Evolutionary conservation across 92 coral and sea anemone genomes (phyloP), one percentile per base, ranked within the genome.

Genomic region (Virgularia gustaviana): DNA sequence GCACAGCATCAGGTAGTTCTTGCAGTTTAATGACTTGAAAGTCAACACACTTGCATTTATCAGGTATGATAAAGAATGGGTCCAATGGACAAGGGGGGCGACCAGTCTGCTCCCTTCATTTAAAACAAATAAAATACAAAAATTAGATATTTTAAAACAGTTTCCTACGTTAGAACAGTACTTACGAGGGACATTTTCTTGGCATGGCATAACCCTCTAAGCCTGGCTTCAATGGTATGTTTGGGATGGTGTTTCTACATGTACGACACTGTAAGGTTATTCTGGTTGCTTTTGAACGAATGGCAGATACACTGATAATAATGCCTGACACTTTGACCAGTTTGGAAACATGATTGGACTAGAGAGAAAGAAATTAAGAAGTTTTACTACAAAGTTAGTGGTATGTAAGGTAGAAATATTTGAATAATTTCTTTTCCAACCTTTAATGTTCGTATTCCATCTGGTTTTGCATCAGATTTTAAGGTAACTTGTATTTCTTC

Each of bases 131-230:
- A 9, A 36, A 19, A 38, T 53, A 45, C 41, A 31, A 34, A 16
- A 28, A 28, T 53, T 29, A 11, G n/a, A n/a, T n/a, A n/a, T n/a
- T n/a, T n/a, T n/a, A 19, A 29, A 38, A 1, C 4, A 13, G 6
- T 9, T 15, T 36, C 32, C 43, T 25, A 20, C 3, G n/a, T 29
- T 30, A 70, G 4, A 16, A 43, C 5, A 13, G 25, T 68, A 65
- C 67, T 74, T 70, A 91, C 97, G 92, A 81, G 70, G 97, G 97
- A 58, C 97, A 91, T 78, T 90, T 89, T 11, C 97, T 85, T 9
- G 97, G 97, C 97, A 91, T 91, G 3, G 97, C 96, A 80, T 91
- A 91, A 57, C 97, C 97, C 61, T 91, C 97, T 65, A 91, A 71
- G 0, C 97, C 97, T 5, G 97, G 97, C 51, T 86, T 91, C n/a